Base-by-base conservation (phyloP, 2,888 invertebrate genomes). In the Chalcosyrphus nemorum region DNA sequence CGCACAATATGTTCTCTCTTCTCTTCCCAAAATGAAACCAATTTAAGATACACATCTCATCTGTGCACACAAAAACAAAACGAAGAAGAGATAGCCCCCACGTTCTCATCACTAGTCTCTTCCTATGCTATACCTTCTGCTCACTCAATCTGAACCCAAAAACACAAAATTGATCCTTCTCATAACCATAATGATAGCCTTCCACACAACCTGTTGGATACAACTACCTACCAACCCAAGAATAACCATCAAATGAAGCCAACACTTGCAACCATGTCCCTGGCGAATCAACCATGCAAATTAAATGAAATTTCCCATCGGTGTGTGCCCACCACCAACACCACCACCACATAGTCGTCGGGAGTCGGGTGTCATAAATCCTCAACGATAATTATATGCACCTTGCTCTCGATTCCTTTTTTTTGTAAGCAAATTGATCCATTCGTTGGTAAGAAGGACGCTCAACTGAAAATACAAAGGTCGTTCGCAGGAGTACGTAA, bases 31-130 rank as follows among this genome's bases (percentile, higher is more conserved):
- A 89, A 88, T 82, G 87, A 86, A 89, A 89, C 89, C 89, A 89
- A 89, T 89, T 89, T 89, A 88, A 89, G 89, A 89, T 89, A 89
- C 87, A 88, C 88, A 88, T 89, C 89, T 87, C 66, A 63, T 70
- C 74, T 21, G 27, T 21, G 27, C 29, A 11, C n/a, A n/a, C n/a
- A n/a, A n/a, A n/a, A n/a, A n/a, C n/a, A n/a, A n/a, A n/a, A n/a
- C n/a, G n/a, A 4, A 24, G 24, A 61, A 35, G 45, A 29, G 61
- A 77, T 66, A 74, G 35, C 52, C 71, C 52, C 71, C 59, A 59
- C 75, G 59, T 81, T 86, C 78, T 81, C 80, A 76, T 84, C 84
- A 75, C 68, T 32, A 54, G 29, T 70, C 50, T 66, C 57, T 41
- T 41, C 54, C 6, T 80, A n/a, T n/a, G n/a, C 13, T 4, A 2